These are phyloP conservation scores for Grallaria varia DNA, from an alignment of 2,113 vertebrate genomes.

Conservation along the genomic window DNA sequence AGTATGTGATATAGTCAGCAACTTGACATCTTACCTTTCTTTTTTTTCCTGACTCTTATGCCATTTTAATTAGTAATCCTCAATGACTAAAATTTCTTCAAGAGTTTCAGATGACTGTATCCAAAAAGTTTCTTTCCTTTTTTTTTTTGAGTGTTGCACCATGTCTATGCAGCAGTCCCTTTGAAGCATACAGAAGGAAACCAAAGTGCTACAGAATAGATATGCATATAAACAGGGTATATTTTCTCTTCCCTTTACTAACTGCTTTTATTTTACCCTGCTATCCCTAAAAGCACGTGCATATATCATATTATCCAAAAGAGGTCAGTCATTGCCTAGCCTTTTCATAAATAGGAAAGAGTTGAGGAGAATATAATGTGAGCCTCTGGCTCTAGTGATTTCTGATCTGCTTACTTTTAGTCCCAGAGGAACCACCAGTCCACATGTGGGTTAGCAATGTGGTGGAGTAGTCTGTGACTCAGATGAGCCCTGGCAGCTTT, in stretches of 20 bases:
- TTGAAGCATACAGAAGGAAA: background rate
- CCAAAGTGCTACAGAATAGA: background rate
- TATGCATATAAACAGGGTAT: background rate
- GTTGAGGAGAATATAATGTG: background rate
- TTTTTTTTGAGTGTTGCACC: background rate
- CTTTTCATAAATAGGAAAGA: background rate
- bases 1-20: background rate
- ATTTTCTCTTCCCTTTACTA: background rate
- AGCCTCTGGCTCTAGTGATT: background rate
- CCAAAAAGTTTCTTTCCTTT: background rate
- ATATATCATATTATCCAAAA: background rate
- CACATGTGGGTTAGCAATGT: background rate
- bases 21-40: background rate
- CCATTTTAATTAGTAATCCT: background rate
- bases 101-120: background rate
- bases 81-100: background rate
- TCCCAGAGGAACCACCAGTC: background rate
- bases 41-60: background rate
- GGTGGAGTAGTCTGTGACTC: background rate
- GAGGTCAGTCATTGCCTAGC: background rate
- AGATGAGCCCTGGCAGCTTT: background rate
- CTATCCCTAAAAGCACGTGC: background rate
- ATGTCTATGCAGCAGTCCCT: background rate
- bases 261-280: background rate
- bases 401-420: background rate